Base-by-base conservation (phyloP, 2,113 vertebrate genomes). In the Neolamprologus longior region DNA sequence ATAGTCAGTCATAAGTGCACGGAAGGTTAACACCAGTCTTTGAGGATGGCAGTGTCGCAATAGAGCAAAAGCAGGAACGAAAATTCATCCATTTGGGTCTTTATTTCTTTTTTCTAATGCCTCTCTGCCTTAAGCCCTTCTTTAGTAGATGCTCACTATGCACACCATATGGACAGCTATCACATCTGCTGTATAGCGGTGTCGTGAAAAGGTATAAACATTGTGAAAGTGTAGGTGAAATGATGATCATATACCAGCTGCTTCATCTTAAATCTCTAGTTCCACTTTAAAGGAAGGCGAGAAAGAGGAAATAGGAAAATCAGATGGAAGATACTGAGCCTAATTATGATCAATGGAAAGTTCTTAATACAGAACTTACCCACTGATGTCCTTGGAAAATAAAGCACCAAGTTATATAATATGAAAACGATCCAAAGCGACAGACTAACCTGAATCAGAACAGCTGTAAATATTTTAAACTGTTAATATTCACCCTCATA, bases 21-120 rank as follows among this genome's bases (percentile, higher is more conserved):
- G 87, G 91, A 93, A 94, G 92, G 92, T 94, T 92, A 95, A 94
- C 87, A 88, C 88, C 81, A 89, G 89, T 89, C 84, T 93, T 91
- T 93, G 73, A 92, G 88, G 83, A 55, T 86, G 87, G 84, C 86
- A 79, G 82, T 90, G 93, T 88, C 81, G 84, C 85, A 83, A 28
- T 71, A 90, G 89, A 85, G 9, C 15, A 17, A 80, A 24, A 86
- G 87, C 76, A 63, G 47, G n/a, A 87, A 61, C 9, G 83, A 81
- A 86, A 93, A 86, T 83, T 86, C 68, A 84, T 88, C 90, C 89
- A 87, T 91, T 92, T 89, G 71, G 83, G 66, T 19, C 21, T 90
- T 91, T 89, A 91, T 90, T 82, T 85, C 28, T 78, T 68, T 79
- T 86, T 86, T 80, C 80, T 45, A 83, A 82, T 83, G 80, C 82